Conservation (phyloP, 2,888 invertebrate genomes). For the Hedya salicella region DNA sequence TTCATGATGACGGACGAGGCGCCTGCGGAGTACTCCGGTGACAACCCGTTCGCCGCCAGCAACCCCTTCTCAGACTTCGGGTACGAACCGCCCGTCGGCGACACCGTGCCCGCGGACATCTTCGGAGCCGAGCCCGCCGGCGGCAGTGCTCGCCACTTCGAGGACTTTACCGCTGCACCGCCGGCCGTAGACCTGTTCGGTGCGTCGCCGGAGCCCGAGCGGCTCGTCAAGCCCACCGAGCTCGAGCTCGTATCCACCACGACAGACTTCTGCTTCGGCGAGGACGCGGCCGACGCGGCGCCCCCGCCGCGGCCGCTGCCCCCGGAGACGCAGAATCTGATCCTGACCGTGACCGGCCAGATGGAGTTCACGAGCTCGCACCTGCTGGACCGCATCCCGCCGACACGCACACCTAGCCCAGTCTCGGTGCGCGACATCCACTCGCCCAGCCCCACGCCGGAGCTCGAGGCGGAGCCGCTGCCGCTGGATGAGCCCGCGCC, state of each 20-base stretch:
- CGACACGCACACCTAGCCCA: conserved; percentile 94
- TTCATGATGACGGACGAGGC: conserved; percentile 86
- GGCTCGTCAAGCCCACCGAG: conserved; percentile 70
- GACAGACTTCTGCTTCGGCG: conserved; percentile 58
- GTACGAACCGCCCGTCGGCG: conserved; percentile 70
- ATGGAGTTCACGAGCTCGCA: conserved; percentile 95
- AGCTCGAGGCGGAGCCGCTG: conserved; percentile 79
- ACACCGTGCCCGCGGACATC: conserved; percentile 74
- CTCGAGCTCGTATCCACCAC: conserved; percentile 69
- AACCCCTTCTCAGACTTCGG: conserved; percentile 89
- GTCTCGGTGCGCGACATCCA: conserved; percentile 92
- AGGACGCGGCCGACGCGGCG: conserved; percentile 55
- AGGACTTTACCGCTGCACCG: conserved; percentile 55
- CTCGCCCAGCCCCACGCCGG: conserved; percentile 93
- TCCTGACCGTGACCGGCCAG: conserved; percentile 93
- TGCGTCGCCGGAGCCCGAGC: conserved; percentile 51
- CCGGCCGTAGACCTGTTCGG: conserved; percentile 40
- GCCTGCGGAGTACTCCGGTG: conserved; percentile 62
- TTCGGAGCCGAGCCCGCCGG: conserved; percentile 71
- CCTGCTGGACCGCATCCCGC: conserved; percentile 92
- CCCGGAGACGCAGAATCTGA: conserved; percentile 93
- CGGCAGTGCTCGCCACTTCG: conserved; percentile 69
- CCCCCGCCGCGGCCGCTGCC: conserved; percentile 87
- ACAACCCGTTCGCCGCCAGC: conserved; percentile 90
- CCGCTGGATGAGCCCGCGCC: conserved; percentile 52